phyloP scores from a whole-genome alignment of 2,888 invertebrate genomes.

The Limnephilus rhombicus region DNA sequence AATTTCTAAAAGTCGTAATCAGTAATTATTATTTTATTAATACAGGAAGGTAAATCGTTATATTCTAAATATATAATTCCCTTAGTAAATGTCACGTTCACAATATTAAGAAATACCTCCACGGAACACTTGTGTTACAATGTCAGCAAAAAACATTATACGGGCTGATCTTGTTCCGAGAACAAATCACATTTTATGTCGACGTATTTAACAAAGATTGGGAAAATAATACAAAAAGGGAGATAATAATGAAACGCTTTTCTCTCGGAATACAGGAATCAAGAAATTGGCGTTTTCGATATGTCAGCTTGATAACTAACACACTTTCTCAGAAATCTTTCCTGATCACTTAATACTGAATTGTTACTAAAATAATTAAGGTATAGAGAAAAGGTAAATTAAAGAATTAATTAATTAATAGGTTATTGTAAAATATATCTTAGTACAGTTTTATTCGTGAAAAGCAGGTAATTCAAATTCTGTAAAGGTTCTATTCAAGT shows the following conservation, averaged over 20 bases:
- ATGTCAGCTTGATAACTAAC: background rate
- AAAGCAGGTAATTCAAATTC: no score
- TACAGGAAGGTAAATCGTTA: background rate
- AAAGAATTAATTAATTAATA: background rate
- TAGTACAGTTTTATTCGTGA: no score
- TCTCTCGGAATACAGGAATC: background rate
- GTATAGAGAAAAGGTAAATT: background rate
- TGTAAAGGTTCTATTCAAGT: no score
- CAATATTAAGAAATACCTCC: background rate
- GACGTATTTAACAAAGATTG: conserved; percentile 24
- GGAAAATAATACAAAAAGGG: conserved; percentile 17
- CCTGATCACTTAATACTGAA: background rate
- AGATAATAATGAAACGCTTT: conserved; percentile 6
- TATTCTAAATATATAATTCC: background rate
- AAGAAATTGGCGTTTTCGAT: background rate
- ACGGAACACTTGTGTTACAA: background rate
- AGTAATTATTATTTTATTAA: background rate
- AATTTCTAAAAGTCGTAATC: no score
- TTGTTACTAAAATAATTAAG: background rate
- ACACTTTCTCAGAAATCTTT: background rate
- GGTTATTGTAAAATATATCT: background rate
- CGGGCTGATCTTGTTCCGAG: background rate
- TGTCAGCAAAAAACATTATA: conserved; percentile 31
- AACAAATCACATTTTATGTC: conserved; percentile 18
- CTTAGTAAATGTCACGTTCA: background rate